Evolutionary conservation across 1,140 invertebrate genomes (phyloP).

Genomic region (Sinella curviseta): DNA sequence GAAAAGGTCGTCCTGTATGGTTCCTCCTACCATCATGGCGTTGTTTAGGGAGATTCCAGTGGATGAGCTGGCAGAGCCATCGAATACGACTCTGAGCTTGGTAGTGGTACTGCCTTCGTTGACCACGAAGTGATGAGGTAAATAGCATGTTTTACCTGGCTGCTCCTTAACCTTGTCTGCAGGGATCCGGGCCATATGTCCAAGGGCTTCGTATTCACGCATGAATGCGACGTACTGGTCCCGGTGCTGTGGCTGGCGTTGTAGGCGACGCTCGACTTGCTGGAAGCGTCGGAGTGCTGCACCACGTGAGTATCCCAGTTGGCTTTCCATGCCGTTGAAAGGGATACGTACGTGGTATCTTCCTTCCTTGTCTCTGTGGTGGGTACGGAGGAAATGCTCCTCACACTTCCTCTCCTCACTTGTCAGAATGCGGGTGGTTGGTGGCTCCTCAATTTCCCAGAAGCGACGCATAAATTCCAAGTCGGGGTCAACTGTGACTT

Average conservation of each 20-base stretch:
- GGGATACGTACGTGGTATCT: background rate
- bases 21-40: conserved; percentile 49
- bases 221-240: background rate
- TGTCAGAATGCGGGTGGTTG: background rate
- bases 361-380: background rate
- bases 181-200: background rate
- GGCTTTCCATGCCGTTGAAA: background rate
- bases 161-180: background rate
- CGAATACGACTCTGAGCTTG: conserved; percentile 50
- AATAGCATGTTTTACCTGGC: conserved; percentile 38
- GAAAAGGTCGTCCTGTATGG: conserved; percentile 55
- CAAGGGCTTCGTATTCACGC: background rate
- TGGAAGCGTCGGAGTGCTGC: background rate
- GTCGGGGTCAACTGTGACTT: background rate
- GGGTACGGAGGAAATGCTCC: background rate
- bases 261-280: background rate
- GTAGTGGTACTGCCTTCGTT: conserved; percentile 45
- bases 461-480: background rate
- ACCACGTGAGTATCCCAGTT: background rate
- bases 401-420: background rate
- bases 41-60: conserved; percentile 50
- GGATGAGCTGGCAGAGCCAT: conserved; percentile 38
- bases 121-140: conserved; percentile 50
- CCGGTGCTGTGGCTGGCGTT: background rate
- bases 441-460: conserved; percentile 3